phyloP scores from a whole-genome alignment of 1,140 invertebrate species.

The Sweltsa coloradensis region DNA sequence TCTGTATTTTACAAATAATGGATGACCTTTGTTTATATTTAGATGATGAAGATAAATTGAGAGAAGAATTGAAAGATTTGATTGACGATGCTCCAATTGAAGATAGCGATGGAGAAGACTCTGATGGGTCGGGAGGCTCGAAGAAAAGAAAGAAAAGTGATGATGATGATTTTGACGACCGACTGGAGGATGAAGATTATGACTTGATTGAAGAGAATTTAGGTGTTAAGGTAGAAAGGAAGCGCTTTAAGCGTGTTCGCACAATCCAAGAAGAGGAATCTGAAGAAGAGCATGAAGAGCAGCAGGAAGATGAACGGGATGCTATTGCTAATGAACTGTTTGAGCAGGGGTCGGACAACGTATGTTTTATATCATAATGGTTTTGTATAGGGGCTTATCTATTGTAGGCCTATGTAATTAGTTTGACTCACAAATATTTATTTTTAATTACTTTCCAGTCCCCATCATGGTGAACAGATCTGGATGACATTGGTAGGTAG shows the following conservation, averaged over 20 bases:
- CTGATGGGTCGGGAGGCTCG: conserved; percentile 54
- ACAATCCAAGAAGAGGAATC: conserved; percentile 80
- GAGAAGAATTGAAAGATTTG: conserved; percentile 80
- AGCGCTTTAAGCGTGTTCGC: conserved; percentile 76
- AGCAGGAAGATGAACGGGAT: conserved; percentile 60
- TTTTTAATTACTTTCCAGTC: conserved; percentile 5
- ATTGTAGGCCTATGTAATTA: conserved; percentile 6
- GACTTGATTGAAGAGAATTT: conserved; percentile 97
- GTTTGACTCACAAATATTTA: background rate
- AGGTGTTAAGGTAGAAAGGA: conserved; percentile 86
- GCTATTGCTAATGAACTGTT: conserved; percentile 84
- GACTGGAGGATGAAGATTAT: conserved; percentile 95
- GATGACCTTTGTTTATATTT: no score
- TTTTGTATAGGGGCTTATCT: background rate
- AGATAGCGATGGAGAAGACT: conserved; percentile 70
- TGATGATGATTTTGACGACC: conserved; percentile 76
- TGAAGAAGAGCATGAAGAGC: conserved; percentile 62
- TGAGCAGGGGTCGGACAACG: conserved; percentile 69
- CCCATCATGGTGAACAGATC: no score
- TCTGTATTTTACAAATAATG: conserved; percentile 7
- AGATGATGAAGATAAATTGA: conserved; percentile 75
- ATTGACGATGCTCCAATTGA: conserved; percentile 92
- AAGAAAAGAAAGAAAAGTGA: conserved; percentile 68
- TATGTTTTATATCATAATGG: conserved; percentile 35
- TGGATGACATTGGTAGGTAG: no score